Percentiles rank a stretch among this genome's conserved stretches.
Conservation (phyloP, 2,888 invertebrate species). For the Hemithea aestivaria region DNA sequence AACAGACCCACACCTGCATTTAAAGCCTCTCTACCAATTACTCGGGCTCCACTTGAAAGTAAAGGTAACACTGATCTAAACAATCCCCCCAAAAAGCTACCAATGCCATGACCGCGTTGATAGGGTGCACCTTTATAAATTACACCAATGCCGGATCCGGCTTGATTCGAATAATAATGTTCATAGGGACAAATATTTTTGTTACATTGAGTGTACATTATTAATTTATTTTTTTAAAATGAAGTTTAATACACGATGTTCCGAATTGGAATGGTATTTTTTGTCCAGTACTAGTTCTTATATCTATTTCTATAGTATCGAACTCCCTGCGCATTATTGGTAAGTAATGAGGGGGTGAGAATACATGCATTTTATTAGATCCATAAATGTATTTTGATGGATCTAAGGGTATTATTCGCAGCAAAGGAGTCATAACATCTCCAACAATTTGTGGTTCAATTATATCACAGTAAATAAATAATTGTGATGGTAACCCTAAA, state of each 20-base stretch:
- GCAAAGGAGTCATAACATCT: slow-evolving; percentile 27
- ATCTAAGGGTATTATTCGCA: slow-evolving; percentile 26
- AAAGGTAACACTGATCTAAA: too few species aligned
- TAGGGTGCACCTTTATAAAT: slow-evolving; percentile 29
- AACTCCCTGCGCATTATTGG: too few species aligned
- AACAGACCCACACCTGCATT: too few species aligned
- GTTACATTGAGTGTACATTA: slow-evolving; percentile 18
- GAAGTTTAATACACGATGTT: slow-evolving; percentile 30
- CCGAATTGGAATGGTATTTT: slow-evolving; percentile 36
- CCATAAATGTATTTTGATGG: slow-evolving; percentile 23
- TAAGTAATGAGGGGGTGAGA: too few species aligned
- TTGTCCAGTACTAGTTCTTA: too few species aligned
- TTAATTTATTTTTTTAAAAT: slow-evolving; percentile 26
- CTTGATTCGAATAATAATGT: slow-evolving; percentile 24
- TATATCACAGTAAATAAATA: slow-evolving; percentile 25
- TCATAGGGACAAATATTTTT: slow-evolving; percentile 25
- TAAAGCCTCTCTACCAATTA: too few species aligned
- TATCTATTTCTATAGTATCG: too few species aligned
- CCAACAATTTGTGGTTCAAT: slow-evolving; percentile 23
- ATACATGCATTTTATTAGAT: slow-evolving; percentile 28
- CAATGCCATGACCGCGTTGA: slow-evolving; percentile 26
- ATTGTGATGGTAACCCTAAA: slow-evolving; percentile 19
- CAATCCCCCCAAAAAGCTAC: too few species aligned
- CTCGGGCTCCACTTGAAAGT: too few species aligned
- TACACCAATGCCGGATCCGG: too few species aligned